Percentiles rank a stretch among this genome's conserved stretches.
These are phyloP conservation scores for Esox masquinongy DNA, from an alignment of 2,797 vertebrate species.

Conservation along the genomic window DNA sequence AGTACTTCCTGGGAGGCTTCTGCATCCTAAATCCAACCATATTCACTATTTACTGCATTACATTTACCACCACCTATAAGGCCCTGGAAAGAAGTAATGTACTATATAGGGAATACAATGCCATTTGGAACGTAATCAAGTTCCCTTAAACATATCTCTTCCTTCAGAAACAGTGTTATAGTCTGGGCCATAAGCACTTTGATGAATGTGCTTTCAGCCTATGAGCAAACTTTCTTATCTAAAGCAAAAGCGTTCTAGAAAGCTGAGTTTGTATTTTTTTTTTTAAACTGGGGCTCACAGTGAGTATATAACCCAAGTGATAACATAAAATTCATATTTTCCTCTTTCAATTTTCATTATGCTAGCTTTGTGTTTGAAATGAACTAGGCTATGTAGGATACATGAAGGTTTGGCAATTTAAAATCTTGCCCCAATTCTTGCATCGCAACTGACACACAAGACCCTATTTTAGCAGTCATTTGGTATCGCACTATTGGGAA, in stretches of 20 bases:
- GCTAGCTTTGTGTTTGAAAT: not conserved
- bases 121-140: not conserved
- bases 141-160: not conserved
- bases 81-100: not conserved
- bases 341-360: not conserved
- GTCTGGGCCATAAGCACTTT: not conserved
- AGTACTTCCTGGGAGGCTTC: constrained; percentile 10
- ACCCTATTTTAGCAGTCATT: not conserved
- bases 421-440: not conserved
- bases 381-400: not conserved
- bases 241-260: not conserved
- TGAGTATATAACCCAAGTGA: not conserved
- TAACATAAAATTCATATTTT: not conserved
- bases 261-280: not conserved
- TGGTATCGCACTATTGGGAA: no score
- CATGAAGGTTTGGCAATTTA: not conserved
- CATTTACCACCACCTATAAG: not conserved
- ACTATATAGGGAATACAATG: not conserved
- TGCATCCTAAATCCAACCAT: not conserved
- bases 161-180: not conserved
- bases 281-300: not conserved
- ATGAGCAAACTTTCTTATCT: not conserved
- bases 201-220: not conserved
- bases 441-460: not conserved
- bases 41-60: not conserved